Conservation (phyloP, 35 echinoderm and acorn worm genomes). For the Ptychodera flava region DNA sequence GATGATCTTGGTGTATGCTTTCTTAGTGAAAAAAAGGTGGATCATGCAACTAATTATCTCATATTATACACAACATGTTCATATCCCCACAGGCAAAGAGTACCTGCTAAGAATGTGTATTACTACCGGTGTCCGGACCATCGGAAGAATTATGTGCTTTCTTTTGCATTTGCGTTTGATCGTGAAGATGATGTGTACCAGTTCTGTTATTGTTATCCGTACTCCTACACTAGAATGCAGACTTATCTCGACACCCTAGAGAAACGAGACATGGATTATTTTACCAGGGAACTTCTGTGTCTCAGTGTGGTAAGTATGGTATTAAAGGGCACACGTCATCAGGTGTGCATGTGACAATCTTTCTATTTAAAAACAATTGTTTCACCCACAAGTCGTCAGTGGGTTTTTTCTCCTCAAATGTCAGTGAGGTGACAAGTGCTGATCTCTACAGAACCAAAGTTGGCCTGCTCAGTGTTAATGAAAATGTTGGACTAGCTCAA, state of each 20-base stretch:
- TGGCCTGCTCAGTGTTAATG: too few relatives aligned
- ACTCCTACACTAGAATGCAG: conserved; percentile 83
- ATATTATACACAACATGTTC: too few relatives aligned
- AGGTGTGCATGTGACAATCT: too few relatives aligned
- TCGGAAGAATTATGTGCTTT: conserved; percentile 98
- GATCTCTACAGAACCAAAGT: too few relatives aligned
- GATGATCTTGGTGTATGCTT: too few relatives aligned
- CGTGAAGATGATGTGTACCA: conserved; percentile 85
- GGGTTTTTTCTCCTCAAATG: too few relatives aligned
- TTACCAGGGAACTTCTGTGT: conserved; percentile 83
- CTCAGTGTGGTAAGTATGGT: conserved; percentile 84
- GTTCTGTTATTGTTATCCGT: conserved; percentile 92
- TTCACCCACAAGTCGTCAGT: too few relatives aligned
- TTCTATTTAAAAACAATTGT: too few relatives aligned
- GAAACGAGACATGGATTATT: conserved; percentile 52
- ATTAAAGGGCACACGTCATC: background rate
- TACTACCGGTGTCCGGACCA: conserved; percentile 98
- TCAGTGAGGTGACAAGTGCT: too few relatives aligned
- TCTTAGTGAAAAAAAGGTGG: too few relatives aligned
- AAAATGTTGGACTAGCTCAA: too few relatives aligned
- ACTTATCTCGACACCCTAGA: conserved; percentile 74
- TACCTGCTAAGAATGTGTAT: conserved; percentile 95
- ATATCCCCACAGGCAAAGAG: conserved; percentile 73
- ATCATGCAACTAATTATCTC: too few relatives aligned
- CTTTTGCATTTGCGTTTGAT: conserved; percentile 96